These are phyloP conservation scores for Rhaphigaster nebulosa DNA, from an alignment of 2,888 invertebrate species.

Conservation along the genomic window DNA sequence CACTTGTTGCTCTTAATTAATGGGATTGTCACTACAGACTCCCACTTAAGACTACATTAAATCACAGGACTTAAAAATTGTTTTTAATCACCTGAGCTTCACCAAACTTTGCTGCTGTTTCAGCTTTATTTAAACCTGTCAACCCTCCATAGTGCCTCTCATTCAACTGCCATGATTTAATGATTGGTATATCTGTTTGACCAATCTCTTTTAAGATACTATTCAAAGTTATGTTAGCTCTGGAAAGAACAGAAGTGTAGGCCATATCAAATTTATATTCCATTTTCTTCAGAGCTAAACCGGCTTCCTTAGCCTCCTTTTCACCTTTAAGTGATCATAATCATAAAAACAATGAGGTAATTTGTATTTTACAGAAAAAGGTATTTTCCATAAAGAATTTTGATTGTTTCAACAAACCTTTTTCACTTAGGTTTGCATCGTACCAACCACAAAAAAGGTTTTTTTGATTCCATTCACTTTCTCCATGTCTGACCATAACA, in stretches of 20 bases:
- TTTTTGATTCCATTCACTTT: conserved; percentile 82
- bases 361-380: neutral
- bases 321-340: conserved; percentile 71
- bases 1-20: neutral
- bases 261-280: conserved; percentile 83
- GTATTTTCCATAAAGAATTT: conserved; percentile 17
- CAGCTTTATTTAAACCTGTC: conserved; percentile 87
- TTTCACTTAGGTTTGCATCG: conserved; percentile 78
- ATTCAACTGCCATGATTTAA: conserved; percentile 86
- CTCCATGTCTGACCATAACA: conserved; percentile 83
- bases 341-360: neutral
- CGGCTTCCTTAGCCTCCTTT: conserved; percentile 79
- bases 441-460: conserved; percentile 84
- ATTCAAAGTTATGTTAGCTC: conserved; percentile 82
- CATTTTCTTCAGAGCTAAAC: conserved; percentile 79
- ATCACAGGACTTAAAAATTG: neutral
- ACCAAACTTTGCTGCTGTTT: conserved; percentile 88
- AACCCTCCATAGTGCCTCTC: conserved; percentile 91
- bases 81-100: conserved; percentile 77
- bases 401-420: conserved; percentile 71
- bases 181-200: conserved; percentile 77
- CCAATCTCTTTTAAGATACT: conserved; percentile 78
- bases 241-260: conserved; percentile 83
- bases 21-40: neutral
- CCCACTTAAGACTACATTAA: conserved; percentile 52